Conservation (phyloP, 2,113 vertebrate genomes). For the Cinclus mexicanus region DNA sequence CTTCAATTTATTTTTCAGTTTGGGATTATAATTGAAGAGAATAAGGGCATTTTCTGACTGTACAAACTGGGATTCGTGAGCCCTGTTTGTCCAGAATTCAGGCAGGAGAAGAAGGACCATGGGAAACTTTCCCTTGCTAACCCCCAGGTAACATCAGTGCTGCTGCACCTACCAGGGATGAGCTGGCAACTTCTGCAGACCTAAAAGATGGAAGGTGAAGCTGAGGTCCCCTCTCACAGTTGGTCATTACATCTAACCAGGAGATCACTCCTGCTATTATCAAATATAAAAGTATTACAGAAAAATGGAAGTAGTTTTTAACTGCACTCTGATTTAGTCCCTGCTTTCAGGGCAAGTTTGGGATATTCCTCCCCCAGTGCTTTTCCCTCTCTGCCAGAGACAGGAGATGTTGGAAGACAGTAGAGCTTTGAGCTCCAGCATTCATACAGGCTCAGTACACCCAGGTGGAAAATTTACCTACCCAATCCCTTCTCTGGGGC, state of each 20-base stretch:
- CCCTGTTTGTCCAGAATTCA: slow-evolving; percentile 7
- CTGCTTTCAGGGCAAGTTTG: not conserved
- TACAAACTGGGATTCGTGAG: slow-evolving; percentile 49
- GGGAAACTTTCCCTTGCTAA: not conserved
- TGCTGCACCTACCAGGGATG: not conserved
- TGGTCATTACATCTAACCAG: not conserved
- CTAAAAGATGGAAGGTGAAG: not conserved
- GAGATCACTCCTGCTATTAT: not conserved
- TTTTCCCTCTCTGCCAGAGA: not conserved
- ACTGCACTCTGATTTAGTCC: not conserved
- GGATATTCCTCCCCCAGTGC: not conserved
- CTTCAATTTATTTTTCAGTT: slow-evolving; percentile 70
- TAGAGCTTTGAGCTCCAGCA: not conserved
- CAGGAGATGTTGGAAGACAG: not conserved
- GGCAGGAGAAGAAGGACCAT: not conserved
- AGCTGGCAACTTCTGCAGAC: not conserved
- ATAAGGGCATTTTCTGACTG: slow-evolving; percentile 54
- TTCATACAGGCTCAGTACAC: fast-evolving
- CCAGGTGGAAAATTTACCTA: not conserved
- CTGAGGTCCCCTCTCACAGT: not conserved
- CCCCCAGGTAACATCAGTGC: not conserved
- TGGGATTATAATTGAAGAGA: slow-evolving; percentile 57
- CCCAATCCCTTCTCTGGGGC: not conserved
- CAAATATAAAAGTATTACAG: not conserved
- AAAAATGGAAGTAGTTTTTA: not conserved